A percentile compares a stretch with the other conserved stretches of the same genome.
Conservation (phyloP, 2,797 vertebrate species). For the Clarias laeviceps region DNA sequence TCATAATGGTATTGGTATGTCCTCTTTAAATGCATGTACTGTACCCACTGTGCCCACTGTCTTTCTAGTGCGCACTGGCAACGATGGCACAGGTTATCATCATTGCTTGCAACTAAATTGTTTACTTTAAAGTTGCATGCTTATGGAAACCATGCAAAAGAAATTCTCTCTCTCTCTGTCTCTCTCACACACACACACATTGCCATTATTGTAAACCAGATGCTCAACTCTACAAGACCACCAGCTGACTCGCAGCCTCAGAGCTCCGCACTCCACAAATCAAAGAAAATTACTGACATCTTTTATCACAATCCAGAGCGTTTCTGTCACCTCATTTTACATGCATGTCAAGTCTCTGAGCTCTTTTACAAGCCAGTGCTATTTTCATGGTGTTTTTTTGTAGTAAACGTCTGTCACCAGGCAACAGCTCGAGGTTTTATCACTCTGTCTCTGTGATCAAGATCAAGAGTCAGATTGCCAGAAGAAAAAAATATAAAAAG, state of each 20-base stretch:
- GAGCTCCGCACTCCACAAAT: neutral
- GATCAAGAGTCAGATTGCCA: conserved; percentile 20
- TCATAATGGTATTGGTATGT: no score
- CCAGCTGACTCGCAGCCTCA: neutral
- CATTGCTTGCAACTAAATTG: no score
- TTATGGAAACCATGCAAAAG: neutral
- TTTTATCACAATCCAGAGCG: neutral
- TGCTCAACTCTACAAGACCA: neutral
- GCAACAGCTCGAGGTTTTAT: conserved; percentile 66
- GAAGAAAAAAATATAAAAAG: neutral
- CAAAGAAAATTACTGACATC: conserved; percentile 3
- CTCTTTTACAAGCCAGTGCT: conserved; percentile 13
- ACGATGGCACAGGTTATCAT: no score
- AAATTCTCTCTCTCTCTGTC: neutral
- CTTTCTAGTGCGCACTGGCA: no score
- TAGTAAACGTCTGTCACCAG: conserved; percentile 64
- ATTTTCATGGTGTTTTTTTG: conserved; percentile 24
- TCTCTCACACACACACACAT: neutral
- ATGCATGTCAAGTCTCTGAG: neutral
- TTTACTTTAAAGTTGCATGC: neutral
- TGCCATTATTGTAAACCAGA: neutral
- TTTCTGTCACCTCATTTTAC: neutral
- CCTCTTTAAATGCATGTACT: no score
- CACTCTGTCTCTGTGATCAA: conserved; percentile 26
- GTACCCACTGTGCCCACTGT: no score